A percentile compares a stretch with the other conserved stretches of the same genome.
Evolutionary conservation across 2,888 invertebrate genomes (phyloP).

Genomic region (Gymnocheta viridis): DNA sequence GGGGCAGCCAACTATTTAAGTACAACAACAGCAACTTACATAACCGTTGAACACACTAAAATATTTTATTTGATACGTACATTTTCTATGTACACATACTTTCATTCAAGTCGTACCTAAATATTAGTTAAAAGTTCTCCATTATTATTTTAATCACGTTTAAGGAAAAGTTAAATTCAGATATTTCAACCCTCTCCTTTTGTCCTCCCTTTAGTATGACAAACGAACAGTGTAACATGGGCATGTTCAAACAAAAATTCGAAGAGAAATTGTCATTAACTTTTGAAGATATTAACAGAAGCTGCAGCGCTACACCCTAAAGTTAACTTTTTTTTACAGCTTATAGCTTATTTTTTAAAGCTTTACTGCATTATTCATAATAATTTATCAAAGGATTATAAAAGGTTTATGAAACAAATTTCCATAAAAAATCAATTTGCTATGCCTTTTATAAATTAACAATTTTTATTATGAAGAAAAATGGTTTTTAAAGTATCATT

Average conservation of each 20-base stretch:
- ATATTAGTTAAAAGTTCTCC: slow-evolving; percentile 5
- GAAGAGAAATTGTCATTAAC: slow-evolving; percentile 10
- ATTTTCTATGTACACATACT: background rate
- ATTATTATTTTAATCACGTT: slow-evolving; percentile 54
- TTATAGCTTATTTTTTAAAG: no score
- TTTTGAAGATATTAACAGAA: no score
- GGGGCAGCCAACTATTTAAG: background rate
- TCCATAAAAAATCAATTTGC: no score
- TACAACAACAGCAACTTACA: background rate
- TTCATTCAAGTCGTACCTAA: background rate
- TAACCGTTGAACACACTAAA: background rate
- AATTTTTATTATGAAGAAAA: no score
- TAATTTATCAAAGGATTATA: no score
- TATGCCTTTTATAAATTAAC: no score
- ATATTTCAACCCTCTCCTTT: slow-evolving; percentile 1
- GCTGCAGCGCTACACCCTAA: no score
- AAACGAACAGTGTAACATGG: background rate
- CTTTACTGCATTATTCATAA: no score
- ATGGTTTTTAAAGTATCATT: no score
- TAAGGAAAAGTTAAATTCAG: slow-evolving; percentile 34
- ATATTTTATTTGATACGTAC: background rate
- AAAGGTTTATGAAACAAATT: no score
- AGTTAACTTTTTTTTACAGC: no score
- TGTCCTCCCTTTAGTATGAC: no score
- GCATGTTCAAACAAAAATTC: background rate